These are phyloP conservation scores for Pomacea maculata DNA, from an alignment of 1,140 invertebrate genomes.

Conservation along the genomic window DNA sequence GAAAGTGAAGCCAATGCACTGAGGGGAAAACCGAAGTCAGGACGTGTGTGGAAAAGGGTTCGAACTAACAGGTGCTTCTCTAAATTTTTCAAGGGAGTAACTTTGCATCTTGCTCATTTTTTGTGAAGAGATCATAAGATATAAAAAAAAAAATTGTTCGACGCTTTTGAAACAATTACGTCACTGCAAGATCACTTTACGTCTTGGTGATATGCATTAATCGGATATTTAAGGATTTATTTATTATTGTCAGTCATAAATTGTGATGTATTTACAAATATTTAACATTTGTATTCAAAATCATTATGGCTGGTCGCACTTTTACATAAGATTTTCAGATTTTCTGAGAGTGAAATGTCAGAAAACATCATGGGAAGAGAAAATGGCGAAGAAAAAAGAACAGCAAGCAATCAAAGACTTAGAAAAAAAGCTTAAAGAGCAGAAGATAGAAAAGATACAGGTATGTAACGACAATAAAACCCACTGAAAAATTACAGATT, in stretches of 20 bases:
- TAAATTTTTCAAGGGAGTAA: background rate
- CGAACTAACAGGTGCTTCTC: slow-evolving; percentile 26
- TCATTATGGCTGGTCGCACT: background rate
- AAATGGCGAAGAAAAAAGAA: slow-evolving; percentile 40
- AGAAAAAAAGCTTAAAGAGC: slow-evolving; percentile 35
- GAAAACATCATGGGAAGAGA: slow-evolving; percentile 39
- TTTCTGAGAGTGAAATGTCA: slow-evolving; percentile 32
- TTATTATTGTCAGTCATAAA: background rate
- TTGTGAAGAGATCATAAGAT: background rate
- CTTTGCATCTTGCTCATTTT: background rate
- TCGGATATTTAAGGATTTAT: background rate
- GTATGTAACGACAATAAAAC: slow-evolving; percentile 20
- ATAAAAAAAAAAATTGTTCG: background rate
- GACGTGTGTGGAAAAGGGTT: slow-evolving; percentile 38
- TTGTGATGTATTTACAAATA: background rate
- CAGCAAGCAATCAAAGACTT: slow-evolving; percentile 32
- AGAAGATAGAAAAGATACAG: slow-evolving; percentile 27
- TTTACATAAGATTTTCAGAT: slow-evolving; percentile 33
- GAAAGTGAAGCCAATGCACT: slow-evolving; percentile 16
- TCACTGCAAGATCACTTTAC: background rate
- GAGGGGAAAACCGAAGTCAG: slow-evolving; percentile 43
- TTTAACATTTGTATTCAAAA: background rate
- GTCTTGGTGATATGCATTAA: background rate
- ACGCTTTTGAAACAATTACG: background rate
- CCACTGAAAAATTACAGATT: no score